These are phyloP conservation scores for Archocentrus centrarchus DNA, from an alignment of 2,113 vertebrate species.

Conservation along the genomic window DNA sequence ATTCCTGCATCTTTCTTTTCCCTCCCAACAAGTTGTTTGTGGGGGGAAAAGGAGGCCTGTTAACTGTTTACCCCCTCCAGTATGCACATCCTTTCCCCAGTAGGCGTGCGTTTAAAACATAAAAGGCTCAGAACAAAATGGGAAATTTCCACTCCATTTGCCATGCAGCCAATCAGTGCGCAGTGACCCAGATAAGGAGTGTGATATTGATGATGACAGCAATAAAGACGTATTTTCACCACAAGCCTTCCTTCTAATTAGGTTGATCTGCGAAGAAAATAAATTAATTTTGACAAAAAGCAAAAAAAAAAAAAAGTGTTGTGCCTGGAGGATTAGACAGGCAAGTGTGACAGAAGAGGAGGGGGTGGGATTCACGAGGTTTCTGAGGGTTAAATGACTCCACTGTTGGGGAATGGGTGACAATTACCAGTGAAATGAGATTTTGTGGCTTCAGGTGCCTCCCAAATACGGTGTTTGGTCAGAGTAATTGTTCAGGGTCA, in stretches of 20 bases:
- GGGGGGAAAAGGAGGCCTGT: conserved; percentile 42
- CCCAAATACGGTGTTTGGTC: conserved; percentile 54
- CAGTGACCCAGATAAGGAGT: conserved; percentile 77
- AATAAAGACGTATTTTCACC: conserved; percentile 75
- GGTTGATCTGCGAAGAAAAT: conserved; percentile 68
- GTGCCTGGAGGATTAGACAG: conserved; percentile 50
- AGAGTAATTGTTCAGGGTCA: conserved; percentile 59
- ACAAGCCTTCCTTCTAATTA: conserved; percentile 72
- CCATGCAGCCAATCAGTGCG: conserved; percentile 71
- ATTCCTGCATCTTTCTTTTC: conserved; percentile 51
- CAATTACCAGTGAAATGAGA: conserved; percentile 73
- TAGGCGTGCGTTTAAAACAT: conserved; percentile 57
- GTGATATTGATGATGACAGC: conserved; percentile 75
- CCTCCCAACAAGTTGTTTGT: conserved; percentile 57
- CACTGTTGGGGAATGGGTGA: conserved; percentile 51
- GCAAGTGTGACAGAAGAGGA: conserved; percentile 35
- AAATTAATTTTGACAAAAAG: conserved; percentile 76
- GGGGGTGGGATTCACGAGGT: conserved; percentile 29
- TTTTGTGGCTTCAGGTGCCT: conserved; percentile 51
- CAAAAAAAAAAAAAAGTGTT: conserved; percentile 26
- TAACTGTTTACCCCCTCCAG: conserved; percentile 60
- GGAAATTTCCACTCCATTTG: conserved; percentile 75
- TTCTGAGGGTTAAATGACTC: conserved; percentile 70
- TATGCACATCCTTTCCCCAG: conserved; percentile 40
- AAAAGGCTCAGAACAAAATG: conserved; percentile 68